Evolutionary conservation across 2,888 invertebrate genomes (phyloP), one percentile per base, ranked within the genome.

Genomic region (Cataglyphis livida): DNA sequence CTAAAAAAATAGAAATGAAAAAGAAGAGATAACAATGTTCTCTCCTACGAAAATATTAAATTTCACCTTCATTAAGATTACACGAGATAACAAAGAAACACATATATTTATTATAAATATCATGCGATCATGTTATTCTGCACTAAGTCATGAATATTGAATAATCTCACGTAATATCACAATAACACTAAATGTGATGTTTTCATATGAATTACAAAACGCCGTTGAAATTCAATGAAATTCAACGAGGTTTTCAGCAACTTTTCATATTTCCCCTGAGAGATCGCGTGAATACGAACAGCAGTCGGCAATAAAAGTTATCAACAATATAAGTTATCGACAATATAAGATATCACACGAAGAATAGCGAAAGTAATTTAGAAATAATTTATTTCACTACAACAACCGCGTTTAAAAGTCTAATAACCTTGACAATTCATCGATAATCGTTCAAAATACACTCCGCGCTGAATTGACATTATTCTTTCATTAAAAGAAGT

Each of bases 191-290:
- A 38, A n/a, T 15, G 3, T 21, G 21, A 64, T 32, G 10, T 21
- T 59, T 79, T 70, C 59, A 25, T 59, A 59, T 70, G 18, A 18
- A 44, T 44, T 61, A 44, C 44, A 25, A 59, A 70, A 79, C 18
- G 61, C 21, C 25, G 71, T 48, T 57, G 32, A 68, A 68, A 79
- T 25, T 68, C 71, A 59, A 79, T 57, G 32, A 68, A 68, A 79
- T 25, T 68, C 71, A 71, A 59, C 44, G 70, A 70, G 59, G 35
- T 79, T 79, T 79, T 79, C 78, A 61, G 61, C 70, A 71, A 79
- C 78, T 79, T 59, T 70, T 70, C 59, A 61, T 79, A 79, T 79
- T 70, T 79, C 71, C 48, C 44, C 35, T 12, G 59, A 25, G 68
- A 57, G 15, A 18, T 44, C n/a, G 32, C 41, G n/a, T 70, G 59